A percentile compares a stretch with the other conserved stretches of the same genome.
phyloP scores from a whole-genome alignment of 2,113 vertebrate genomes.

The Terrapene triunguis region DNA sequence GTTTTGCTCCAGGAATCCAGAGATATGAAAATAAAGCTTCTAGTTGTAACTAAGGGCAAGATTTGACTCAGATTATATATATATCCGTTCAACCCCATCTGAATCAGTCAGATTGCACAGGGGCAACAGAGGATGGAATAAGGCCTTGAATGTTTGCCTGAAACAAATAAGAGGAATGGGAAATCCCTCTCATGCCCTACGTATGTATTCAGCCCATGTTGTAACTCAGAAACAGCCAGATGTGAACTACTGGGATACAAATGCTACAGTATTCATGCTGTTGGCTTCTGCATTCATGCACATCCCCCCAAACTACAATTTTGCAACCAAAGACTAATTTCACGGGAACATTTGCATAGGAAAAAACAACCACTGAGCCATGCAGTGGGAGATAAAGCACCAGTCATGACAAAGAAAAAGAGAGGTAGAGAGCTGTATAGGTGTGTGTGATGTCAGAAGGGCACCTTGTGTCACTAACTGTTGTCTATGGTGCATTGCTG shows the following conservation, averaged over 20 bases:
- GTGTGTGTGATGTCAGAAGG: slow-evolving; percentile 1
- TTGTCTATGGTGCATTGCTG: slow-evolving; percentile 19
- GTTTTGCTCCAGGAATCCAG: neutral
- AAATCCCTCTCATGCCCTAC: neutral
- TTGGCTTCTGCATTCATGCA: slow-evolving; percentile 7
- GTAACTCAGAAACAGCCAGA: neutral
- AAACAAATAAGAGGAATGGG: neutral
- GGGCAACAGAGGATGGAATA: neutral
- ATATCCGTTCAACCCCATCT: neutral
- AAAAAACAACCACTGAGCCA: neutral
- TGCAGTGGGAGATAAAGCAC: slow-evolving; percentile 4
- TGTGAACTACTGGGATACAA: neutral
- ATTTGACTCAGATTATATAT: neutral
- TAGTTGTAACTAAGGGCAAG: neutral
- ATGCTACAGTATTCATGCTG: neutral
- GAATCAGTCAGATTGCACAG: neutral
- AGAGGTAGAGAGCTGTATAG: neutral
- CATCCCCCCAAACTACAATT: neutral
- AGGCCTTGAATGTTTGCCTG: neutral
- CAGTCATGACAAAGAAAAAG: neutral
- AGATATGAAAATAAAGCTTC: neutral
- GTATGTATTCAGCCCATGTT: neutral
- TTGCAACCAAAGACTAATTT: slow-evolving; percentile 19
- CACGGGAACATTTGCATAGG: slow-evolving; percentile 2
- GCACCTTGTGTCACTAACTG: neutral